A percentile compares a stretch with the other conserved stretches of the same genome.
Conservation (phyloP, 2,888 invertebrate species). For the Hirtodrosophila histrioides region DNA sequence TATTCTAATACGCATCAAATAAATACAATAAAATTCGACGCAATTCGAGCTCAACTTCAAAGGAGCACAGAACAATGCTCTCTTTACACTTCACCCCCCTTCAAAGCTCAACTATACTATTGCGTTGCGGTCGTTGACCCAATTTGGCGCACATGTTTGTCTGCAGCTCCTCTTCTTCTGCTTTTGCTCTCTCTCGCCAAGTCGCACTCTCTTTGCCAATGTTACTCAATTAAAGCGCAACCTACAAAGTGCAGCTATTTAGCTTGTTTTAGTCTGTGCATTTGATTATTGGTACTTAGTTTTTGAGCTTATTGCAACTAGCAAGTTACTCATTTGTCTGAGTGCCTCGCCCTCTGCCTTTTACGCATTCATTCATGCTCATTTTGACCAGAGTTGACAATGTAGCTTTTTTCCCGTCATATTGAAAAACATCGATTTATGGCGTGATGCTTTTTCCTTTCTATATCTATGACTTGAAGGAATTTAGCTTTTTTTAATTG, state of each 20-base stretch:
- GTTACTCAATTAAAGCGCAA: conserved; percentile 18
- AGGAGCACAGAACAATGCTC: conserved; percentile 18
- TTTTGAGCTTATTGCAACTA: conserved; percentile 25
- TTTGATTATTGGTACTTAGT: conserved; percentile 19
- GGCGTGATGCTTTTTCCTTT: too few relatives aligned
- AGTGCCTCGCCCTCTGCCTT: conserved; percentile 36
- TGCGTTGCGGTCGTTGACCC: conserved; percentile 82
- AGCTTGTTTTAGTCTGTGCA: conserved; percentile 26
- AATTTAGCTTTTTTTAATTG: too few relatives aligned
- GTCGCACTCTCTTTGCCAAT: conserved; percentile 11
- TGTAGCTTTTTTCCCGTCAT: too few relatives aligned
- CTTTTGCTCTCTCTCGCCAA: conserved; percentile 19
- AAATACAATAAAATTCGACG: conserved; percentile 52
- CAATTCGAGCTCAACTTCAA: conserved; percentile 42
- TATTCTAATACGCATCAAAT: conserved; percentile 54
- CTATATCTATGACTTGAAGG: too few relatives aligned
- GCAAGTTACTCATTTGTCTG: conserved; percentile 26
- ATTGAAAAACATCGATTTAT: too few relatives aligned
- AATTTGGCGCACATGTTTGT: conserved; percentile 66
- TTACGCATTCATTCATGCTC: conserved; percentile 63
- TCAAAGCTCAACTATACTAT: conserved; percentile 62
- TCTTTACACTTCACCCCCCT: conserved; percentile 2
- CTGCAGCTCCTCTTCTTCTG: conserved; percentile 4
- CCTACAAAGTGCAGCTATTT: conserved; percentile 13
- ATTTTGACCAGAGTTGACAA: too few relatives aligned